A percentile compares a stretch with the other conserved stretches of the same genome.
These are phyloP conservation scores for Dufourea novaeangliae DNA, from an alignment of 1,140 invertebrate species.

Conservation along the genomic window DNA sequence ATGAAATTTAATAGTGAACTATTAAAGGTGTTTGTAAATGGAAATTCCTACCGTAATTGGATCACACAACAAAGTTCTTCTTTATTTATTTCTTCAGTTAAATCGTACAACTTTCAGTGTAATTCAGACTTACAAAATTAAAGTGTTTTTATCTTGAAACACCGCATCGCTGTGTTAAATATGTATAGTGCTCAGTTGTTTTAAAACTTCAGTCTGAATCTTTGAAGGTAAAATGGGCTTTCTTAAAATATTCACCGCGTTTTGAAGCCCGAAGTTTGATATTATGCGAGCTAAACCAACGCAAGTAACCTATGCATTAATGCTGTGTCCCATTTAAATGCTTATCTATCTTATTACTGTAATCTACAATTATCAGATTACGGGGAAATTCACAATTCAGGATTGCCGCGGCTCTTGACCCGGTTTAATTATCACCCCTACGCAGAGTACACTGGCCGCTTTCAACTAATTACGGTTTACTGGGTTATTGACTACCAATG, in stretches of 20 bases:
- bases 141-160: too few species aligned
- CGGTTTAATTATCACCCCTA: slow-evolving; percentile 10
- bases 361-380: slow-evolving; percentile 28
- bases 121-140: too few species aligned
- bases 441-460: neutral
- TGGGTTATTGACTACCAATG: neutral
- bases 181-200: too few species aligned
- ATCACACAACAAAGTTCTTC: too few species aligned
- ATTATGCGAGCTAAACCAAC: neutral
- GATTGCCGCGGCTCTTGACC: neutral
- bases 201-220: neutral
- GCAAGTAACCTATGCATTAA: neutral
- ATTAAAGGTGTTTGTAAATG: too few species aligned
- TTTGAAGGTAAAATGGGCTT: neutral
- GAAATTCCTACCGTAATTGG: too few species aligned
- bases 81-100: too few species aligned
- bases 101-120: too few species aligned
- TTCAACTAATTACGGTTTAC: slow-evolving; percentile 5
- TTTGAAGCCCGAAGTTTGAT: neutral
- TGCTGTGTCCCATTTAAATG: slow-evolving; percentile 21
- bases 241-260: neutral
- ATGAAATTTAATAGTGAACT: too few species aligned
- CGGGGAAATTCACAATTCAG: slow-evolving; percentile 21
- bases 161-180: too few species aligned
- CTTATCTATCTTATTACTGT: slow-evolving; percentile 33